Percentiles rank a stretch among this genome's conserved stretches.
Conservation (phyloP, 2,888 invertebrate species). For the Aradus depressus region DNA sequence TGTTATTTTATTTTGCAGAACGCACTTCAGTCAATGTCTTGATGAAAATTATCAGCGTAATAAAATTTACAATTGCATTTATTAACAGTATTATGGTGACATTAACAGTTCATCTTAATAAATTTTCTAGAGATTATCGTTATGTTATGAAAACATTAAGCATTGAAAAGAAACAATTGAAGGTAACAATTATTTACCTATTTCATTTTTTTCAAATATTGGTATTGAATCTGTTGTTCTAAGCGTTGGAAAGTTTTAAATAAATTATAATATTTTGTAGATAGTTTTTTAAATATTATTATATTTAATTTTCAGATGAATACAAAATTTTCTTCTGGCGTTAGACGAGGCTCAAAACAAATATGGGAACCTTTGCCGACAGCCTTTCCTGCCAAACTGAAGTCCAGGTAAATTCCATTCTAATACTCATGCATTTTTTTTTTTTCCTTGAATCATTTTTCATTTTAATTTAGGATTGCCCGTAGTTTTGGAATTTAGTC, state of each 20-base stretch:
- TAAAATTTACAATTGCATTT: constrained; percentile 56
- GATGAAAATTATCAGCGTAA: constrained; percentile 32
- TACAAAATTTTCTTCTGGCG: constrained; percentile 38
- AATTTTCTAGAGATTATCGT: constrained; percentile 84
- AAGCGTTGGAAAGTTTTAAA: no score
- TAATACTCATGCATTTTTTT: no score
- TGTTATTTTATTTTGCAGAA: no score
- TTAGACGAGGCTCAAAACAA: constrained; percentile 33
- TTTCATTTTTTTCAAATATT: no score
- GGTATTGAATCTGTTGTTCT: no score
- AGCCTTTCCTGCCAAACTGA: constrained; percentile 35
- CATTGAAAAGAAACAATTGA: constrained; percentile 76
- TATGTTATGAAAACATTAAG: constrained; percentile 83
- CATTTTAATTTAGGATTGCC: neutral
- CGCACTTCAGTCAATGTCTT: no score
- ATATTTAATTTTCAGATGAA: constrained; percentile 49
- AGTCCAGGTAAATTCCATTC: constrained; percentile 33
- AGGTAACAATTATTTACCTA: constrained; percentile 45
- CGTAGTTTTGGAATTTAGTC: neutral
- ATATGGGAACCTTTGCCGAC: constrained; percentile 35
- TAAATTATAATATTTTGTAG: no score
- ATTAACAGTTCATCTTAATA: constrained; percentile 69
- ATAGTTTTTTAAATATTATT: no score
- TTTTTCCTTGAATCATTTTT: neutral
- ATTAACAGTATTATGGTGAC: constrained; percentile 69